Evolutionary conservation across 2,113 vertebrate species (phyloP).

Genomic region (Thryonomys swinderianus): DNA sequence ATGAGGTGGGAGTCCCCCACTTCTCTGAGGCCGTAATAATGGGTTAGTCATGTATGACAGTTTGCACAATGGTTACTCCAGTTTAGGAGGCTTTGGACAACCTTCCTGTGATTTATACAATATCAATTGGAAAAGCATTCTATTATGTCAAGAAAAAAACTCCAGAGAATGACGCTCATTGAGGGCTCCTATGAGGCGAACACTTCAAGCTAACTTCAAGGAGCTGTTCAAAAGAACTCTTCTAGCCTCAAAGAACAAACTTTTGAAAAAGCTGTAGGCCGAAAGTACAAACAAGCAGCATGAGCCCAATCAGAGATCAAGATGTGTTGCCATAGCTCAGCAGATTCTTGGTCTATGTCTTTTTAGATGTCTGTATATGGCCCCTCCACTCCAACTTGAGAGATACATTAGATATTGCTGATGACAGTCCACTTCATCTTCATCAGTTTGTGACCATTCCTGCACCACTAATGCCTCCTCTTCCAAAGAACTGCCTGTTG

Average conservation of each 20-base stretch:
- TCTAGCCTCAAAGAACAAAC: neutral
- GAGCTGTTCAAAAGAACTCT: neutral
- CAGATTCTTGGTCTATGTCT: neutral
- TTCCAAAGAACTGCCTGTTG: neutral
- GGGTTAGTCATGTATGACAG: slow-evolving; percentile 75
- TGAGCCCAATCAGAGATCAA: neutral
- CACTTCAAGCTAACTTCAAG: neutral
- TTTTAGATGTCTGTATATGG: neutral
- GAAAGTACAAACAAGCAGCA: neutral
- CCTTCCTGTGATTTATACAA: slow-evolving; percentile 63
- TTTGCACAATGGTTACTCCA: slow-evolving; percentile 59
- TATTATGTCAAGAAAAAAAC: neutral
- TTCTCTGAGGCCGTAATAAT: slow-evolving; percentile 65
- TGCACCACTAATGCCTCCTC: neutral
- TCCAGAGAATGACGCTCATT: neutral
- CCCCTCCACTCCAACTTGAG: neutral
- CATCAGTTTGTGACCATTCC: neutral
- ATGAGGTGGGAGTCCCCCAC: slow-evolving; percentile 75
- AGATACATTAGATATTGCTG: rapidly evolving
- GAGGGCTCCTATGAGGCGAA: neutral
- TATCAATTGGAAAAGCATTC: slow-evolving; percentile 47
- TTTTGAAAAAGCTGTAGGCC: neutral
- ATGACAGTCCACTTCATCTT: neutral
- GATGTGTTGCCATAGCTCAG: neutral
- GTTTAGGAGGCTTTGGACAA: slow-evolving; percentile 49